Evolutionary conservation across 2,113 vertebrate genomes (phyloP).

Genomic region (Gadus macrocephalus): DNA sequence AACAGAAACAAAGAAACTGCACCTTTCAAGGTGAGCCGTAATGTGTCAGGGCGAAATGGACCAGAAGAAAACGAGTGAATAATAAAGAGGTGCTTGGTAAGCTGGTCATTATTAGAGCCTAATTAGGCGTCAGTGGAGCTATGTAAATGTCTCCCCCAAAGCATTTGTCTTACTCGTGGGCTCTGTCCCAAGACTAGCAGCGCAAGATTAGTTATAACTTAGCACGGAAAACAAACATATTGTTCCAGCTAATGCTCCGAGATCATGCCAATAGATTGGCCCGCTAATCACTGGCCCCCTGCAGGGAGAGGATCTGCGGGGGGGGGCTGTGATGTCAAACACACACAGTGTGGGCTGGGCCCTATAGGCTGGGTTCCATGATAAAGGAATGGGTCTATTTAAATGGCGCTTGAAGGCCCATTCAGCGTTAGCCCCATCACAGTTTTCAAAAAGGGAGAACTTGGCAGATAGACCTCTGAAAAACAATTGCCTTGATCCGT

Average conservation of each 20-base stretch:
- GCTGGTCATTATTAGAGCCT: constrained; percentile 45
- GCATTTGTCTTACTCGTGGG: constrained; percentile 39
- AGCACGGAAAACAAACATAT: constrained; percentile 61
- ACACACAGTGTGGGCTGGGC: constrained; percentile 46
- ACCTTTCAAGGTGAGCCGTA: constrained; percentile 6
- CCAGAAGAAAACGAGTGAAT: constrained; percentile 26
- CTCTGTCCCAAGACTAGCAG: constrained; percentile 28
- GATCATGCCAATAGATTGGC: constrained; percentile 49
- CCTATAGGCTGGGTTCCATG: constrained; percentile 43
- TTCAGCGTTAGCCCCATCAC: constrained; percentile 34
- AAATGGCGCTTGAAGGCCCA: constrained; percentile 53
- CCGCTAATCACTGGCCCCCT: constrained; percentile 61
- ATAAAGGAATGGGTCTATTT: constrained; percentile 56
- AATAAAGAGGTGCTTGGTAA: constrained; percentile 37
- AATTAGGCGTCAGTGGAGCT: constrained; percentile 48
- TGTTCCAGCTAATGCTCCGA: constrained; percentile 53
- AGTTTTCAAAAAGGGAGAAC: constrained; percentile 3
- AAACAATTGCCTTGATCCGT: constrained; percentile 22
- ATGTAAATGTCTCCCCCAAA: constrained; percentile 37
- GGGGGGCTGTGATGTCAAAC: constrained; percentile 43
- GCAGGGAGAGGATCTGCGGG: constrained; percentile 48
- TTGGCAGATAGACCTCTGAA: constrained; percentile 14
- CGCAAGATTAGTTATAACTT: constrained; percentile 56
- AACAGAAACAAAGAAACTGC: constrained; percentile 14
- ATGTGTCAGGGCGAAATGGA: constrained; percentile 14